These are phyloP conservation scores for Rhagologus leucostigma DNA, from an alignment of 2,113 vertebrate genomes.

Conservation along the genomic window DNA sequence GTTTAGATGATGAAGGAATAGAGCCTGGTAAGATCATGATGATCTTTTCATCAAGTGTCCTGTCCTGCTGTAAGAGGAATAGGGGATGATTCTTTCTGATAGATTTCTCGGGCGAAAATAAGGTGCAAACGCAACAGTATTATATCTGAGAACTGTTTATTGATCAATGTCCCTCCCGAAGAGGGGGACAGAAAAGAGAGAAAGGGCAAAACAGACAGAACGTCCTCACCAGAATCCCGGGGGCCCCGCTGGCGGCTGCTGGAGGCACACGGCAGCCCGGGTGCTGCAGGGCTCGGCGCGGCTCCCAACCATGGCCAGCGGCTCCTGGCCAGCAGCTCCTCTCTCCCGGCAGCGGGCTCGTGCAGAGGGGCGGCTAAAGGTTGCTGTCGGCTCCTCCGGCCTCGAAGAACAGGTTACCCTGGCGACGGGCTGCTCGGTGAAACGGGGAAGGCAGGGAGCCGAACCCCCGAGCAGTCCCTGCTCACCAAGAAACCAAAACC, in stretches of 20 bases:
- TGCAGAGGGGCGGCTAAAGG: not conserved
- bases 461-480: not conserved
- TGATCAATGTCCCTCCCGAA: not conserved
- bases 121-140: rapidly evolving
- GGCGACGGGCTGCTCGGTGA: not conserved
- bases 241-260: not conserved
- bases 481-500: not conserved
- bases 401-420: not conserved
- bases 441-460: not conserved
- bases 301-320: not conserved
- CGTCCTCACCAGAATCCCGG: not conserved
- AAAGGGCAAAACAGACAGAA: not conserved
- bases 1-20: not conserved
- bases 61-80: not conserved
- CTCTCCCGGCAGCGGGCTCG: not conserved
- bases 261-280: not conserved
- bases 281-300: not conserved
- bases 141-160: too few relatives aligned
- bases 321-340: not conserved
- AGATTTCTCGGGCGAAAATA: rapidly evolving
- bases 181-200: not conserved
- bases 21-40: not conserved
- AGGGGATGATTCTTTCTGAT: not conserved
- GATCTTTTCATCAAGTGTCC: not conserved
- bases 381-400: not conserved